phyloP scores from a whole-genome alignment of 2,888 invertebrate species.

The Phlogophora meticulosa region DNA sequence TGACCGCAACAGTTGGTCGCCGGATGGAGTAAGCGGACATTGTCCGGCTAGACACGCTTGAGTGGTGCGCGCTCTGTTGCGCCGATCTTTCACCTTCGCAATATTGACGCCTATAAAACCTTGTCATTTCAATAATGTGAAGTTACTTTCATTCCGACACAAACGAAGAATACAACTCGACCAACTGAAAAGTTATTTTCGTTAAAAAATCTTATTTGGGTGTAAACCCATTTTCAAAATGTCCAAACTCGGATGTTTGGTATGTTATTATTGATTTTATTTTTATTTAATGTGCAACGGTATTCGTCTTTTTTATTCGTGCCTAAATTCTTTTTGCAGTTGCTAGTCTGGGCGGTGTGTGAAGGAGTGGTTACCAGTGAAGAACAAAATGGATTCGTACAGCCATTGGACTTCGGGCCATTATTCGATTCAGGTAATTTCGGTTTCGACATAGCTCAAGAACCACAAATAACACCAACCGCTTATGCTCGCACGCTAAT shows the following conservation, averaged over 20 bases:
- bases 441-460: constrained; percentile 69
- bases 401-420: constrained; percentile 90
- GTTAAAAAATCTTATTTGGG: constrained; percentile 78
- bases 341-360: constrained; percentile 85
- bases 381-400: constrained; percentile 86
- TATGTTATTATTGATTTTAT: constrained; percentile 71
- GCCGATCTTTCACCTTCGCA: constrained; percentile 90
- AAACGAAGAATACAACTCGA: constrained; percentile 86
- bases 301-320: constrained; percentile 20
- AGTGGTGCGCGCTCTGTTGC: constrained; percentile 88
- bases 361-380: constrained; percentile 80
- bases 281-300: constrained; percentile 11
- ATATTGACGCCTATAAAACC: constrained; percentile 90
- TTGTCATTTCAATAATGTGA: constrained; percentile 88
- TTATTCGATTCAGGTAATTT: constrained; percentile 86
- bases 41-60: constrained; percentile 88
- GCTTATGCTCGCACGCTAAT: constrained; percentile 70
- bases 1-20: constrained; percentile 76
- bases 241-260: constrained; percentile 84
- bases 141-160: constrained; percentile 89
- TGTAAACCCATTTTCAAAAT: constrained; percentile 84
- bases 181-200: constrained; percentile 76
- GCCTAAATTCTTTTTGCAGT: constrained; percentile 77
- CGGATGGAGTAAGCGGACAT: constrained; percentile 89
- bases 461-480: constrained; percentile 15